Base-by-base conservation (phyloP, 2,797 vertebrate species). In the Spinibarbus caldwelli region DNA sequence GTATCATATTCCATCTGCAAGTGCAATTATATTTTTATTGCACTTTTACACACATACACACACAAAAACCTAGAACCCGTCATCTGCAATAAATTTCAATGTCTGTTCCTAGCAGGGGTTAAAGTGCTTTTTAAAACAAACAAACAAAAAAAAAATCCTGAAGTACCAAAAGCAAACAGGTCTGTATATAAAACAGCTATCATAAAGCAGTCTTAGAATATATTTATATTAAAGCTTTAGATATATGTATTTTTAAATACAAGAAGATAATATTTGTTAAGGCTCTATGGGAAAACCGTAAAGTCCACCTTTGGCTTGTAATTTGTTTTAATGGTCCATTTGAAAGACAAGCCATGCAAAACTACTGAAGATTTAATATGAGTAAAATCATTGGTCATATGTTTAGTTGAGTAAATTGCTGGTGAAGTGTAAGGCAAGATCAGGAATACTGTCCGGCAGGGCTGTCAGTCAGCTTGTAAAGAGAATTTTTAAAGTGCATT, bases 71-170 rank as follows among this genome's bases (percentile, higher is more conserved):
- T 57, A 14, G 5, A 38, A 43, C 36, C n/a, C n/a, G 5, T 82
- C 47, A 38, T 19, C 66, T 49, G 23, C 47, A 68, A 70, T 2
- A 70, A 57, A 71, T 15, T 5, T 26, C 15, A 5, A 29, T 64
- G 90, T 90, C 88, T 93, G 91, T 91, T 93, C 89, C 78, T 72
- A 8, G 84, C 71, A 29, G 85, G 84, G 73, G 86, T 93, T 93
- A 94, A 94, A 93, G 93, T 95, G 93, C 92, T 87, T 85, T 77
- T 80, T 57, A 34, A 90, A 91, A 92, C 87, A 78, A 23, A 81
- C n/a, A n/a, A n/a, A n/a, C n/a, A 57, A 70, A 86, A 41, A 41
- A 2, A 11, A 41, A 86, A 84, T 82, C 49, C 49, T 47, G 26
- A 79, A 87, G 76, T 68, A 86, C 67, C 49, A 88, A 59, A 73